Percentiles rank a stretch among this genome's conserved stretches.
Conservation (phyloP, 2,113 vertebrate genomes). For the Forbesichthys papilliferus region DNA sequence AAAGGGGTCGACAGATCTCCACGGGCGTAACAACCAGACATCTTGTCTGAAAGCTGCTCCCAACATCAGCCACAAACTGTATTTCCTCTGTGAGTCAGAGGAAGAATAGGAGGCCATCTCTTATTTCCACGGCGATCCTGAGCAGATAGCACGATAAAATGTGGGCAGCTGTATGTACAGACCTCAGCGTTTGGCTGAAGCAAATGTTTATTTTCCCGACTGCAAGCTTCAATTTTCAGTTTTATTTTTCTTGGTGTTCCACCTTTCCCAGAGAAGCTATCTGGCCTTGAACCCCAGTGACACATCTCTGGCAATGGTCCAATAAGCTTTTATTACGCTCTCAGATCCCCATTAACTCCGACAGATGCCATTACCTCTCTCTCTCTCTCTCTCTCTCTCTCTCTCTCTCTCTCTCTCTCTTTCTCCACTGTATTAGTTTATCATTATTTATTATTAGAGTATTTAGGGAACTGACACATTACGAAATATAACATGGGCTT, state of each 20-base stretch:
- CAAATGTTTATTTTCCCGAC: too few species aligned
- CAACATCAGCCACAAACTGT: too few species aligned
- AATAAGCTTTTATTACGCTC: constrained; percentile 11
- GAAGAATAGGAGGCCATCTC: too few species aligned
- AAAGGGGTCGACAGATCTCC: too few species aligned
- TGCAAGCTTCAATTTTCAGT: not conserved
- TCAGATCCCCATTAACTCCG: constrained; percentile 2
- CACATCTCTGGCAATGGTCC: not conserved
- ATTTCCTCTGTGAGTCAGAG: too few species aligned
- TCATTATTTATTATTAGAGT: not conserved
- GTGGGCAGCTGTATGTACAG: too few species aligned
- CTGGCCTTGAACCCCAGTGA: not conserved
- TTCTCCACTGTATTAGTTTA: not conserved
- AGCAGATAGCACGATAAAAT: too few species aligned
- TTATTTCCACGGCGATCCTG: too few species aligned
- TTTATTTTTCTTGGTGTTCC: not conserved
- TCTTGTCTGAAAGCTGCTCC: too few species aligned
- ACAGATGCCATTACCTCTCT: not conserved
- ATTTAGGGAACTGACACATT: not conserved
- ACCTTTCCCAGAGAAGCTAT: constrained; percentile 1
- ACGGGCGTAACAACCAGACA: too few species aligned
- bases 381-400: not conserved
- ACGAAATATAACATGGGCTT: not conserved
- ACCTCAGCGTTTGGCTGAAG: too few species aligned
- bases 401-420: not conserved